These are phyloP conservation scores for Agrotis puta DNA, from an alignment of 2,888 invertebrate genomes.

Conservation along the genomic window DNA sequence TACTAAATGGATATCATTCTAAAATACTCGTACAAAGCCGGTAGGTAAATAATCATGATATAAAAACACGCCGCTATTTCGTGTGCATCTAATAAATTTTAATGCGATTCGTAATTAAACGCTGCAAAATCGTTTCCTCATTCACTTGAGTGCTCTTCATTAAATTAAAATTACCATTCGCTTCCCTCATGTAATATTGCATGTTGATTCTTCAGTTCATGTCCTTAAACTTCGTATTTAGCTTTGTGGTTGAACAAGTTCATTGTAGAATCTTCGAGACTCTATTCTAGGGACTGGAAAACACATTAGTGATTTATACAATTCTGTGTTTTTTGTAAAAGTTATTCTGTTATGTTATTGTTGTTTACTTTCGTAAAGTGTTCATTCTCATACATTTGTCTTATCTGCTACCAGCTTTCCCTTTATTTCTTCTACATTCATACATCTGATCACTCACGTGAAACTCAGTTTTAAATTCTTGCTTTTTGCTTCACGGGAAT, in stretches of 20 bases:
- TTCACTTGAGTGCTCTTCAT: constrained; percentile 21
- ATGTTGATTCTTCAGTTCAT: constrained; percentile 15
- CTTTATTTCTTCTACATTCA: no score
- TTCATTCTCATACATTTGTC: no score
- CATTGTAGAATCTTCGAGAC: no score
- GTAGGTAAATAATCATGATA: constrained; percentile 2
- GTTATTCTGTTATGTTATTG: not conserved
- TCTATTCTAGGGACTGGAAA: not conserved
- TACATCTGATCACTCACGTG: no score
- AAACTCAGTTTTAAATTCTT: no score
- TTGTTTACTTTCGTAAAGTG: no score
- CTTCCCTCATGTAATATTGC: constrained; percentile 44
- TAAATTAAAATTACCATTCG: constrained; percentile 19
- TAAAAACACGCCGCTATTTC: constrained; percentile 7
- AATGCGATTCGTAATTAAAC: constrained; percentile 10
- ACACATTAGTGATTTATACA: not conserved
- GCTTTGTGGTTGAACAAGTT: not conserved
- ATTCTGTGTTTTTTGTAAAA: not conserved
- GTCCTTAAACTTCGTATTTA: constrained; percentile 26
- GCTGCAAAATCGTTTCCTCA: constrained; percentile 29
- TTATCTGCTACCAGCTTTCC: no score
- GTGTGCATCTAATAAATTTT: constrained; percentile 30
- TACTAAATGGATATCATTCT: not conserved
- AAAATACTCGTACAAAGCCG: not conserved
- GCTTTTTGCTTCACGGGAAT: not conserved